Evolutionary conservation across 2,888 invertebrate genomes (phyloP), one percentile per base, ranked within the genome.

Genomic region (Sphecodes monilicornis): DNA sequence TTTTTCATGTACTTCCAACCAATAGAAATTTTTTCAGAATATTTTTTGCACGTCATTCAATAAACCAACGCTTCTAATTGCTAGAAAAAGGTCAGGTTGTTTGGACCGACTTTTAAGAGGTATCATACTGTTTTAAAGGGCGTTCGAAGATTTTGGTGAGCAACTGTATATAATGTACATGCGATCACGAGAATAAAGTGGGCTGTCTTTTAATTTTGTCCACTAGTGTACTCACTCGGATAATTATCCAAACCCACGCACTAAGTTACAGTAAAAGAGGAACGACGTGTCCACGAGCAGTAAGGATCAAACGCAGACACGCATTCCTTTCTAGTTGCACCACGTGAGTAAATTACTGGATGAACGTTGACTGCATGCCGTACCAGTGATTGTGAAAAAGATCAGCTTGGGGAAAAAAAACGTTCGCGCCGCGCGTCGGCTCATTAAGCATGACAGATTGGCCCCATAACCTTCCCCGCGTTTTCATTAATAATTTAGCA

Each of bases 391-490:
- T 16, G 64, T 57, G 32, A 64, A 64, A 64, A 64, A 29, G 8
- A 32, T 6, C 26, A 16, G 26, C 26, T 26, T 18, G 0, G 8
- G 18, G 18, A 5, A 64, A 32, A 32, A 29, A 29, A 22, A 29
- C 64, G 18, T 32, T 8, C 32, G 18, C 16, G 16, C 18, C 18
- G 64, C 32, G 18, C 64, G 50, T 22, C 32, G 18, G 8, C 29
- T 64, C 64, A 64, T 64, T 64, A 64, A 64, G 29, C 32, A 64
- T 64, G 64, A 64, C 32, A 64, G 18, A 64, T 64, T 22, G 32
- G 29, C 16, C 16, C 3, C 8, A 64, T 64, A 64, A 64, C 16
- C 29, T 64, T 22, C 18, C 32, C 8, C 32, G 32, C 3, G 64
- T 8, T 64, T 32, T 32, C 32, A 64, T 64, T 64, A 64, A 64